Conservation (phyloP, 92 coral and sea anemone genomes). For the Meandrina meandrites region DNA sequence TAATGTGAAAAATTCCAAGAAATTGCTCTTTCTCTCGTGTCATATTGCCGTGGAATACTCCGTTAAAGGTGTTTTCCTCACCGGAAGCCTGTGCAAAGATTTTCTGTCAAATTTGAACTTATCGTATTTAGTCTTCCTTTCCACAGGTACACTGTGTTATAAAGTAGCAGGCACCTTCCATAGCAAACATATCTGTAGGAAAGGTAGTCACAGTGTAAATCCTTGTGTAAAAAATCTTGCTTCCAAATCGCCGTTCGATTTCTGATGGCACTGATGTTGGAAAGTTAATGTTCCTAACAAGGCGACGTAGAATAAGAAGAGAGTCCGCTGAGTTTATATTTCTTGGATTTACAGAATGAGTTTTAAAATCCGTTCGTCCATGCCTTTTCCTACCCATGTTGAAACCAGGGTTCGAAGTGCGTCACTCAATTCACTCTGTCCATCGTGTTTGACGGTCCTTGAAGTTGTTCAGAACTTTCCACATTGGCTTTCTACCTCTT, state of each 20-base stretch:
- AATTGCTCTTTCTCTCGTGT: not conserved
- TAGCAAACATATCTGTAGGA: not conserved
- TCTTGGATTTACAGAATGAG: not conserved
- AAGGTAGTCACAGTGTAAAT: no score
- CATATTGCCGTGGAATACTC: not conserved
- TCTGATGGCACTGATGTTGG: no score
- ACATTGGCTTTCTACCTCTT: not conserved
- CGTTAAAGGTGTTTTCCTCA: no score
- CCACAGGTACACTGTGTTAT: not conserved
- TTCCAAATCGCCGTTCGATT: no score
- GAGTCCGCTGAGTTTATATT: no score
- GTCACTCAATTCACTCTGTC: not conserved
- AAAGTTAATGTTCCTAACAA: no score
- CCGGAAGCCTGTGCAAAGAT: not conserved
- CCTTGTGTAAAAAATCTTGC: no score
- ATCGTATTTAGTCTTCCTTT: no score
- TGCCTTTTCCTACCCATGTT: not conserved
- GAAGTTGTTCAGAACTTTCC: not conserved
- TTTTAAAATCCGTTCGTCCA: not conserved
- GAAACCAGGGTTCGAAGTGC: not conserved
- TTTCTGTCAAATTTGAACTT: not conserved
- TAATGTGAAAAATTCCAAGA: not conserved
- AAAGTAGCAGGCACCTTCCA: not conserved
- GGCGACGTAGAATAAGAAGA: no score
- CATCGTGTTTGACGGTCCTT: not conserved